Base-by-base conservation (phyloP, 1,140 invertebrate genomes). In the Spodoptera frugiperda region DNA sequence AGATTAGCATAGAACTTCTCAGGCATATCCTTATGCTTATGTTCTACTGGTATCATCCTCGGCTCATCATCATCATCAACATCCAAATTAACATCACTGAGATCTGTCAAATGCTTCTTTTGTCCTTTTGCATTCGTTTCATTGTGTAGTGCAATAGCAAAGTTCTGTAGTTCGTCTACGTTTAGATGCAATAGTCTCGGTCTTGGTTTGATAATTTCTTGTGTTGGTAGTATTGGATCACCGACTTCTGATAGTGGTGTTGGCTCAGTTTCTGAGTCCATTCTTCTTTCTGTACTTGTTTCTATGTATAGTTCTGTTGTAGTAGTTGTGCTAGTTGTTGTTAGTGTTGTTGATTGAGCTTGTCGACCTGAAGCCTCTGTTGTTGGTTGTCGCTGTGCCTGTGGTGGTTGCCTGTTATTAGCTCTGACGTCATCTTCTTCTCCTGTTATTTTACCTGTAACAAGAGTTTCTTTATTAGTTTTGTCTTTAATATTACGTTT, bases 21-120 rank as follows among this genome's bases (percentile, higher is more conserved):
- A 15, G 88, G 63, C 48, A 93, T 89, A 12, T 89, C 82, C 73
- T 89, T 91, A 75, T 83, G 77, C 74, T 88, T 87, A 21, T 78
- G 61, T 3, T 89, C 83, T 70, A 77, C 61, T 11, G 71, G 54
- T 44, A 73, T 59, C n/a, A 81, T 75, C 65, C 84, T 88, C 2
- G 86, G 75, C 4, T 88, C 87, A 49, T 92, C 91, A 5, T 93
- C 92, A 61, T 93, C 91, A 30, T 93, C 92, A 25, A 71, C 87
- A 61, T 93, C 92, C 48, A 94, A 78, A 76, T 85, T 92, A 5
- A 94, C 90, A 78, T 94, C 92, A 84, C 91, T 94, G 9, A 93
- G 77, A 83, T 93, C 91, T 9, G 78, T 65, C 73, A 86, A 33
- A 71, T 77, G 74, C 84, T 92, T 87, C 81, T 87, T 83, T 55